A percentile compares a stretch with the other conserved stretches of the same genome.
Evolutionary conservation across 64 coral and sea anemone genomes (phyloP).

Genomic region (Montipora cactus): DNA sequence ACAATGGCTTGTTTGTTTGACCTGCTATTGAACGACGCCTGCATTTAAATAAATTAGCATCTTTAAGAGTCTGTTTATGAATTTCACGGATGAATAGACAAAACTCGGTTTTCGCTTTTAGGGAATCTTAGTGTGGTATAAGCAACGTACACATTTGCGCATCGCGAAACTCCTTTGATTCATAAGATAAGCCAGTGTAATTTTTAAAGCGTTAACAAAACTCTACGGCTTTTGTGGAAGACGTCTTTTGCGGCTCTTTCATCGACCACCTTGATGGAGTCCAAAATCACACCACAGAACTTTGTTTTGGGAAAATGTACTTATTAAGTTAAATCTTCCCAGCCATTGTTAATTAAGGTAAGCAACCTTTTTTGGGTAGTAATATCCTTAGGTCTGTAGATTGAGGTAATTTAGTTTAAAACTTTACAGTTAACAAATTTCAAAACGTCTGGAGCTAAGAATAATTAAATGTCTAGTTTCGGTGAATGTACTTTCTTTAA

Average conservation of each 20-base stretch:
- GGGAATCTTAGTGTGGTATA: not conserved
- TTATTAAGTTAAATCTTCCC: not conserved
- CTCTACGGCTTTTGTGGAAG: too few species aligned
- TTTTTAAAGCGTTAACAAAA: too few species aligned
- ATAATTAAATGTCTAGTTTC: too few species aligned
- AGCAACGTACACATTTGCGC: not conserved
- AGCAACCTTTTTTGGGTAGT: not conserved
- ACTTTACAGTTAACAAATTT: too few species aligned
- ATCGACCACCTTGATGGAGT: too few species aligned
- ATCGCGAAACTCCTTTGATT: too few species aligned
- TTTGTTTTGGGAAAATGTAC: not conserved
- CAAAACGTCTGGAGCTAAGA: too few species aligned
- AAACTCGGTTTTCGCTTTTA: not conserved
- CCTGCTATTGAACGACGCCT: not conserved
- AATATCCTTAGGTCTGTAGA: not conserved
- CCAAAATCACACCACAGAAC: not conserved
- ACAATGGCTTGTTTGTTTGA: not conserved
- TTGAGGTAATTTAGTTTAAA: not conserved
- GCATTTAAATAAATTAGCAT: conserved; percentile 37
- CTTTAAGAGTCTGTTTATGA: conserved; percentile 17
- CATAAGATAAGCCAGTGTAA: too few species aligned
- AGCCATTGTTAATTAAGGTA: not conserved
- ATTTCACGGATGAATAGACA: conserved; percentile 61
- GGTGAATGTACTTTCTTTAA: too few species aligned
- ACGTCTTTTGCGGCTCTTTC: too few species aligned